Conservation (phyloP, 2,888 invertebrate genomes). For the Aspidapion aeneum region DNA sequence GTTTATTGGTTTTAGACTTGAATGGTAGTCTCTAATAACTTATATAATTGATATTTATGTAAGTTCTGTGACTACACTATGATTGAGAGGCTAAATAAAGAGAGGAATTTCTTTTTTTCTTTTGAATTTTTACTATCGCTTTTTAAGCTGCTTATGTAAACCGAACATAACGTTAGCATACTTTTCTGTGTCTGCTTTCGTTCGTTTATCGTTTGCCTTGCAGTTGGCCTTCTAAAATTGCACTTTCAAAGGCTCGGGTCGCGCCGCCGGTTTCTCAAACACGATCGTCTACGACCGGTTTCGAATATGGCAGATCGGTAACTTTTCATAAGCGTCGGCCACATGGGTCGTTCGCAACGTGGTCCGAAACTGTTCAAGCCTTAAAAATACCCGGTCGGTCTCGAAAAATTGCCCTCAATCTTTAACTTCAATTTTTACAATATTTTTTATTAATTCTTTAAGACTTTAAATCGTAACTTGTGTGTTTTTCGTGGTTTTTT, state of each 20-base stretch:
- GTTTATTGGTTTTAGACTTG: no score
- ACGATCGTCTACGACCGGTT: constrained; percentile 31
- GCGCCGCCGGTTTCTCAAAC: constrained; percentile 10
- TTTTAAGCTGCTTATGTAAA: no score
- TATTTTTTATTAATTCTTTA: background rate
- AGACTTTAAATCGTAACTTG: constrained; percentile 1
- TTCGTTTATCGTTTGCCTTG: constrained; percentile 9
- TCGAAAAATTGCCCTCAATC: background rate
- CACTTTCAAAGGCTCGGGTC: constrained; percentile 18
- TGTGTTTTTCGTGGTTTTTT: background rate
- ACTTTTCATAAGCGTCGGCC: constrained; percentile 48
- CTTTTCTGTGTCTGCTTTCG: background rate
- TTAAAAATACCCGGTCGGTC: background rate
- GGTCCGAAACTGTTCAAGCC: constrained; percentile 27
- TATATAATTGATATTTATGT: no score
- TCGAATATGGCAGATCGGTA: constrained; percentile 43
- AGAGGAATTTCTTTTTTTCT: no score
- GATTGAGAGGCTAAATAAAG: no score
- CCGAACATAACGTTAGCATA: background rate
- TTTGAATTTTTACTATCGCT: no score
- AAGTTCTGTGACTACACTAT: no score
- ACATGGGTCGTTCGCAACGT: constrained; percentile 51
- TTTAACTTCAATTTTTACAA: background rate
- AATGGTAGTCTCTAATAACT: no score
- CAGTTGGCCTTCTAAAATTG: constrained; percentile 15